Evolutionary conservation across 2,888 invertebrate genomes (phyloP), one percentile per base, ranked within the genome.

Genomic region (Lydus trimaculatus): DNA sequence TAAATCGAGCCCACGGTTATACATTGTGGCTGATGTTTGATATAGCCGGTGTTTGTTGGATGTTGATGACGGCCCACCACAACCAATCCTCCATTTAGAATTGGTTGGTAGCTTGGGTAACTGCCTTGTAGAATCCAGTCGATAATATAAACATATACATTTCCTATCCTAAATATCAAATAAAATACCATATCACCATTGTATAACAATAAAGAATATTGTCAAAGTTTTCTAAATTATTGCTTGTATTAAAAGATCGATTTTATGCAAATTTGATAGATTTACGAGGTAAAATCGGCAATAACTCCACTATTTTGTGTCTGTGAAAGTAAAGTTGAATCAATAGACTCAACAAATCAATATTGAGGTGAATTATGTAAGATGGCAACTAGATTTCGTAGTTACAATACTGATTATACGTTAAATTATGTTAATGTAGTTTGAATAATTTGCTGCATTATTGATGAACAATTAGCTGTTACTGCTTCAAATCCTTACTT

Each of bases 1-100:
- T 80, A 80, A 81, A 80, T 80, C 76, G 79, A 78, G 69, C 79
- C 79, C 78, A 78, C 80, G 76, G 71, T 66, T 72, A 63, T 66
- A 66, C 3, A 11, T 66, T 69, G 58, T 63, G 63, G 56, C 62
- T 69, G 74, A 77, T 76, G 75, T 66, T 75, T 72, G 76, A 76
- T 75, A 76, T 56, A 56, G 71, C 69, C 70, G 70, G 70, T 76
- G 75, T 64, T 72, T 64, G 68, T 56, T 56, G 11, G 20, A 48
- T 65, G 59, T 61, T 63, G 64, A 58, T 61, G 66, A 36, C 69
- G 66, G 59, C 71, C 64, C 67, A 64, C 67, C 5, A 63, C 23
- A 39, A 43, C 31, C 36, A 33, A 20, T 39, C 23, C 20, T 3
- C 39, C 39, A n/a, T 62, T 11, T 2, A 31, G 33, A n/a, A n/a